Evolutionary conservation across 1,140 invertebrate genomes (phyloP), one percentile per base, ranked within the genome.

Genomic region (Hestina assimilis): DNA sequence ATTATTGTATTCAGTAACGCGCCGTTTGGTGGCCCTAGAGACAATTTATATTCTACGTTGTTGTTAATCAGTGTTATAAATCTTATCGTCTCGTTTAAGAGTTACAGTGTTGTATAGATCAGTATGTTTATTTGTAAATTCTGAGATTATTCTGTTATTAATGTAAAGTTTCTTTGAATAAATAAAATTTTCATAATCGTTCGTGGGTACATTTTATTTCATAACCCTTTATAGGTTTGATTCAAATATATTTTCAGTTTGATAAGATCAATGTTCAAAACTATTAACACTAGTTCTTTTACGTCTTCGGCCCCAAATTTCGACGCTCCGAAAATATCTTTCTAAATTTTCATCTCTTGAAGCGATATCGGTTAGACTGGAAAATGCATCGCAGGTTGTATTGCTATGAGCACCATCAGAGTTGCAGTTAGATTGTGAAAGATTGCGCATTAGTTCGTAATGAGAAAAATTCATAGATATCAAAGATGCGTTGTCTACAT

Each of bases 111-210:
- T 88, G 84, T 88, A 88, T 88, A 88, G 84, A 87, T 84, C 63
- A 69, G 72, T 84, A 83, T 69, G 65, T 79, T 86, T 85, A 84
- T 85, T 87, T 88, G 71, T 84, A 82, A 83, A 80, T 81, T 83
- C 81, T 77, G 72, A 84, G 54, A 81, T 84, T 81, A 83, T 88
- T 86, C 72, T 86, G 80, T 88, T 85, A 81, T 81, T 76, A 78
- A 75, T 80, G 79, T 86, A 86, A 83, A 83, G 67, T 87, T 87
- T 85, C 83, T 82, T 88, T 88, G 62, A 80, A 83, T 83, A 83
- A 87, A 86, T 85, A 85, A 83, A 84, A 81, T 86, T 87, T 86
- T 85, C 85, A 83, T 86, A 86, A 84, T 86, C 85, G 83, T 88
- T 88, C 72, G 76, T 69, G 45, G 26, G 12, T 66, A 38, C 38